Base-by-base conservation (phyloP, 2,797 vertebrate species). In the Catamblyrhynchus diadema region DNA sequence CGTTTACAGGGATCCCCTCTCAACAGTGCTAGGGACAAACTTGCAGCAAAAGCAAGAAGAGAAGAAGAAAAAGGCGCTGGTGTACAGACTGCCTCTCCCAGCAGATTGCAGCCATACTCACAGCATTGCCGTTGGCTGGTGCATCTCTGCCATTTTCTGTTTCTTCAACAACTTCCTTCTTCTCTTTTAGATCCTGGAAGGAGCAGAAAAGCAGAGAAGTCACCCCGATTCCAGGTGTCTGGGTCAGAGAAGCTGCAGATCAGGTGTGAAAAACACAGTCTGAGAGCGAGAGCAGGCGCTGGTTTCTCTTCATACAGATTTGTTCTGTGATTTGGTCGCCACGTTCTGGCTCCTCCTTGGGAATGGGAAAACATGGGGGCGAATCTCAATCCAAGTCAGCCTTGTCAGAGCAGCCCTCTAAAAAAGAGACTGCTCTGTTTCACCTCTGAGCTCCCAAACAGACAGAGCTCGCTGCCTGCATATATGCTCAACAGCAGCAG, bases 61-160 rank as follows among this genome's bases (percentile, higher is more conserved):
- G 9, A 8, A 74, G 51, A 95, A 90, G 12, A n/a, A 80, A 23
- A 17, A 72, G 3, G 11, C 2, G 0, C 0, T 41, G 39, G 51
- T 6, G 0, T 20, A 71, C 41, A 11, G n/a, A 81, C 47, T 60
- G 69, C 16, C 41, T 70, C 42, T 41, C 69, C 42, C 54, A 50
- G 77, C 47, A 50, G 77, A 60, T 0, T 35, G 35, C 20, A 66
- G 74, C 8, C 12, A 80, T 96, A 98, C 98, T 98, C 97, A 98
- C 98, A 95, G 99, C 98, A 16, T 99, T 99, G 81, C 99, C 99
- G 3, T 99, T 99, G 92, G 99, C 98, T 19, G 99, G 98, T 7
- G 98, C 98, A 32, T 99, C 99, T 97, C 98, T 99, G 84, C 99
- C 99, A 45, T 99, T 99, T 97, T 99, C 99, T 93, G 98, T 98